Evolutionary conservation across 1,140 invertebrate species (phyloP).

Genomic region (Drosophila albomicans): DNA sequence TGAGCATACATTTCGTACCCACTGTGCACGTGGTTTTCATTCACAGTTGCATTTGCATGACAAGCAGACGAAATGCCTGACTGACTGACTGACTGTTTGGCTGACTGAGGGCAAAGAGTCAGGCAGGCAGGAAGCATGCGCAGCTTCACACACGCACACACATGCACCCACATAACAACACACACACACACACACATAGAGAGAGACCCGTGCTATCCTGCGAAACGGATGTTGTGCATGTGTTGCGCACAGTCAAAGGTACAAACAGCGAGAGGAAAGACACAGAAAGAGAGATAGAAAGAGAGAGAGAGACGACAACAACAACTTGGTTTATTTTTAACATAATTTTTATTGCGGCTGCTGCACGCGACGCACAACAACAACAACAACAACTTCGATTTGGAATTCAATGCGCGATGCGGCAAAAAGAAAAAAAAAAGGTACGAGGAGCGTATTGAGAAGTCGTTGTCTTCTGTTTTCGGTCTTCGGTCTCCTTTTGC

Average conservation of each 20-base stretch:
- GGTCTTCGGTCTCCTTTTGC: slow-evolving; percentile 13
- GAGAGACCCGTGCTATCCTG: slow-evolving; percentile 51
- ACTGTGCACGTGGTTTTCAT: slow-evolving; percentile 46
- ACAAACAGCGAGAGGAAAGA: neutral
- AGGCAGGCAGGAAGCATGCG: slow-evolving; percentile 73
- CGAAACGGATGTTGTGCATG: slow-evolving; percentile 61
- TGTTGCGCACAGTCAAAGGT: slow-evolving; percentile 24
- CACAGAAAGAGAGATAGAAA: no score
- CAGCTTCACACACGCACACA: slow-evolving; percentile 70
- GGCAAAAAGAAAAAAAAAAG: slow-evolving; percentile 18
- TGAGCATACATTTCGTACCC: slow-evolving; percentile 30
- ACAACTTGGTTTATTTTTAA: slow-evolving; percentile 74
- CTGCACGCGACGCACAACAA: slow-evolving; percentile 62
- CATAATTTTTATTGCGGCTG: slow-evolving; percentile 77
- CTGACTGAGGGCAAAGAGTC: neutral
- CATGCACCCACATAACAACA: neutral
- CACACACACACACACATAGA: slow-evolving; percentile 7
- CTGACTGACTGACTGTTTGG: neutral
- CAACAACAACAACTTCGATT: slow-evolving; percentile 34
- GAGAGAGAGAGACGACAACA: slow-evolving; percentile 17
- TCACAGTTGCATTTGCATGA: slow-evolving; percentile 33
- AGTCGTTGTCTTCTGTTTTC: slow-evolving; percentile 5
- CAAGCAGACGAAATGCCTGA: neutral
- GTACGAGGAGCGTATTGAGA: neutral
- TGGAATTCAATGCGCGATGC: slow-evolving; percentile 66